Conservation (phyloP, 1,140 invertebrate genomes). For the Conus ventricosus region DNA sequence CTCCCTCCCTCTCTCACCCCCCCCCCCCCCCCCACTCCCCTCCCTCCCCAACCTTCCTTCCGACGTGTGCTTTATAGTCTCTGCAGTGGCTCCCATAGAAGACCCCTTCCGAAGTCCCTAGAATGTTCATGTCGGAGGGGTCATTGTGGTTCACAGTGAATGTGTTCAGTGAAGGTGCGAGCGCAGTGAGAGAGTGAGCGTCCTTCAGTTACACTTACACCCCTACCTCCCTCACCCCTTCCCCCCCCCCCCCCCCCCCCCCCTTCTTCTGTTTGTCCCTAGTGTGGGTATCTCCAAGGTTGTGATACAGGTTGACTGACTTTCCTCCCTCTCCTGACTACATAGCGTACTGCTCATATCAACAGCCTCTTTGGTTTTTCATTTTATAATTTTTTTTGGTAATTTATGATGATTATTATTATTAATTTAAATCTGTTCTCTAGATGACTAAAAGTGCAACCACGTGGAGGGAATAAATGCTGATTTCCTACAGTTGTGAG, state of each 20-base stretch:
- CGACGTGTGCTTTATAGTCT: neutral
- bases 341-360: conserved; percentile 1
- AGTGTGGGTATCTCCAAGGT: neutral
- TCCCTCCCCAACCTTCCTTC: neutral
- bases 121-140: neutral
- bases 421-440: neutral
- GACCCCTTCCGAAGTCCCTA: neutral
- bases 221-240: neutral
- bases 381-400: too few species aligned
- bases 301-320: neutral
- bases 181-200: neutral
- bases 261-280: neutral
- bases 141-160: neutral
- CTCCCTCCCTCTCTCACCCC: neutral
- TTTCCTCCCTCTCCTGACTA: neutral
- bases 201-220: too few species aligned
- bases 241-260: neutral
- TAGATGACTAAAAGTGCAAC: neutral
- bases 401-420: too few species aligned
- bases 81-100: neutral
- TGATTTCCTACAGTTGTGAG: neutral
- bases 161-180: neutral
- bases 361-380: neutral
- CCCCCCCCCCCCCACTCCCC: neutral
- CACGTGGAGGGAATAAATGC: neutral